Conservation (phyloP, 2,888 invertebrate species). For the Malthinus seriepunctatus region DNA sequence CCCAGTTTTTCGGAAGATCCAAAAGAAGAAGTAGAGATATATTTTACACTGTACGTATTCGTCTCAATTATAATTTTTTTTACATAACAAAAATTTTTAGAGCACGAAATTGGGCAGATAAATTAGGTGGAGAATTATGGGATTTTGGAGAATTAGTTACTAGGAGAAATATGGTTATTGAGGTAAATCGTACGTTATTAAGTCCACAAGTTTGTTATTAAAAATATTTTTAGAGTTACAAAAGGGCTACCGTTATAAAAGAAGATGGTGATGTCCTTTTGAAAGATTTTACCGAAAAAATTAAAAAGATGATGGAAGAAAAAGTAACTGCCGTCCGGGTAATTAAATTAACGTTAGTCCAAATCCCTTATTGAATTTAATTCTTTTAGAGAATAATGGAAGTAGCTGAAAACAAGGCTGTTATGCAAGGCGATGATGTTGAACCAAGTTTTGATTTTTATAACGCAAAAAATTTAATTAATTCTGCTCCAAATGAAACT, state of each 20-base stretch:
- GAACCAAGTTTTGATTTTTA: constrained; percentile 68
- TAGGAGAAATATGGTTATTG: constrained; percentile 75
- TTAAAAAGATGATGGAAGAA: constrained; percentile 85
- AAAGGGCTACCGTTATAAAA: constrained; percentile 71
- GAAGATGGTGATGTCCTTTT: constrained; percentile 79
- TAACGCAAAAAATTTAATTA: constrained; percentile 69
- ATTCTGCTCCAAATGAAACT: constrained; percentile 59
- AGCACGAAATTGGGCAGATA: constrained; percentile 81
- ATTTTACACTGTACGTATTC: constrained; percentile 3
- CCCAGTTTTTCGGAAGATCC: constrained; percentile 20
- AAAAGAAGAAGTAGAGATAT: constrained; percentile 18
- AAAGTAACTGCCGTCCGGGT: constrained; percentile 87
- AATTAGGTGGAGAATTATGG: constrained; percentile 78
- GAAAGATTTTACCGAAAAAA: constrained; percentile 80
- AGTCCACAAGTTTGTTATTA: too few species aligned
- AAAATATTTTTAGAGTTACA: constrained; percentile 69
- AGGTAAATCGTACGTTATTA: too few species aligned
- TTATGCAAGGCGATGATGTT: constrained; percentile 58
- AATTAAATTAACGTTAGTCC: constrained; percentile 38
- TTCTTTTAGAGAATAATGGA: constrained; percentile 77
- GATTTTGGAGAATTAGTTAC: constrained; percentile 81
- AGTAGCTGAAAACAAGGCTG: constrained; percentile 79
- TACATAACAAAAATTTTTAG: constrained; percentile 51
- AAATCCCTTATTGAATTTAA: not conserved
- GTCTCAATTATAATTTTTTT: not conserved